phyloP scores from a whole-genome alignment of 2,888 invertebrate species.

The Dromius quadrimaculatus region DNA sequence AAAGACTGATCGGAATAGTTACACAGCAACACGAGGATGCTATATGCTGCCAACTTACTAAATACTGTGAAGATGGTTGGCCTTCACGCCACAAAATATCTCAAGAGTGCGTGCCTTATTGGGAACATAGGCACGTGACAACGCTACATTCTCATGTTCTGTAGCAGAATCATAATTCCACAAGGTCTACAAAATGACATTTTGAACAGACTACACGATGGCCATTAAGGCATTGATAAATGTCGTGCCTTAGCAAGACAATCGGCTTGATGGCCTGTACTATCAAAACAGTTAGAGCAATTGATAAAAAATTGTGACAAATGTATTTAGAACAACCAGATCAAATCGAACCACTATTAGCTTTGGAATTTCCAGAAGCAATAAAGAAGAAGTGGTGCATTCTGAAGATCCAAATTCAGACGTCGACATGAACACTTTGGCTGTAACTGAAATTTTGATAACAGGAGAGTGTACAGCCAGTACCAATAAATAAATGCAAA shows the following conservation, averaged over 20 bases:
- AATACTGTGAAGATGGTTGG: conserved; percentile 52
- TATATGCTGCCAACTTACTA: neutral
- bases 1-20: conserved; percentile 36
- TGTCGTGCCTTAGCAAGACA: conserved; percentile 53
- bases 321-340: conserved; percentile 51
- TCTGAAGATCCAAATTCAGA: too few relatives aligned
- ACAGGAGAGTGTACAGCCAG: too few relatives aligned
- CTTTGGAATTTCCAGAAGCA: conserved; percentile 53
- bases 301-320: conserved; percentile 47
- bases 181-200: conserved; percentile 50
- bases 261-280: conserved; percentile 55
- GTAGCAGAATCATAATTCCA: conserved; percentile 53
- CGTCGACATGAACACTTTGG: too few relatives aligned
- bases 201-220: conserved; percentile 53
- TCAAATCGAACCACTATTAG: conserved; percentile 53
- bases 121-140: conserved; percentile 50
- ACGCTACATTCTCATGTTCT: conserved; percentile 47
- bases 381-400: too few relatives aligned
- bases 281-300: conserved; percentile 49
- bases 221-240: conserved; percentile 56
- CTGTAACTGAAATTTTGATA: too few relatives aligned
- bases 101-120: conserved; percentile 44
- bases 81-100: conserved; percentile 50
- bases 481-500: too few relatives aligned
- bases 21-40: conserved; percentile 36